Base-by-base conservation (phyloP, 2,113 vertebrate species). In the Dolichotis patagonum region DNA sequence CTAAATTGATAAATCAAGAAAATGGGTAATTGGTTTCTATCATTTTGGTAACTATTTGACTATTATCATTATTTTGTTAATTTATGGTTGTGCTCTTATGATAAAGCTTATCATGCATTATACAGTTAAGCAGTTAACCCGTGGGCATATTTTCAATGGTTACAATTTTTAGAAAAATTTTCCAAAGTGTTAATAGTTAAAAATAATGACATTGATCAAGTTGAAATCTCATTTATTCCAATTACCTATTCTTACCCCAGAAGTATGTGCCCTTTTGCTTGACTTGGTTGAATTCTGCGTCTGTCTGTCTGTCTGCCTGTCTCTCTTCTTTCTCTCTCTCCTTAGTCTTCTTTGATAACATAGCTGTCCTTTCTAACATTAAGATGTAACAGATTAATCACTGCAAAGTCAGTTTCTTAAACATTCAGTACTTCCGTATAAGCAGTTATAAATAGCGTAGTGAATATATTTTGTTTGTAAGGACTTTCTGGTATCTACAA, bases 21-120 rank as follows among this genome's bases (percentile, higher is more conserved):
- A 98, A 98, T 98, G 97, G 98, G 98, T 97, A 96, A 96, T 60
- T 93, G 60, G 54, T 71, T 20, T 96, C 85, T 93, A 38, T 97
- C 84, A 56, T 35, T 83, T 63, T 81, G 65, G 75, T 96, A 94
- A 81, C 30, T 89, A 12, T 41, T 95, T 82, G 30, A 43, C 65
- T 98, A 97, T 96, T 41, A 16, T 46, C 73, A 71, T 69, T 97
- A n/a, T 98, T 95, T 98, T n/a, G n/a, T n/a, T 93, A 35, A 5
- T 67, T 83, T 90, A 38, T 97, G 96, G 56, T 96, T 92, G 10
- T 98, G 80, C 80, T 98, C 24, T 95, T 97, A 96, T 83, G 81
- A 92, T 96, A 86, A 98, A 97, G 92, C 78, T 95, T 98, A 95
- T 90, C 8, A 67, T 93, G 12, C 2, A 54, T 95, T 96, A 75